Percentiles rank a stretch among this genome's conserved stretches.
phyloP scores from a whole-genome alignment of 2,888 invertebrate species.

The Aphrophora alni region DNA sequence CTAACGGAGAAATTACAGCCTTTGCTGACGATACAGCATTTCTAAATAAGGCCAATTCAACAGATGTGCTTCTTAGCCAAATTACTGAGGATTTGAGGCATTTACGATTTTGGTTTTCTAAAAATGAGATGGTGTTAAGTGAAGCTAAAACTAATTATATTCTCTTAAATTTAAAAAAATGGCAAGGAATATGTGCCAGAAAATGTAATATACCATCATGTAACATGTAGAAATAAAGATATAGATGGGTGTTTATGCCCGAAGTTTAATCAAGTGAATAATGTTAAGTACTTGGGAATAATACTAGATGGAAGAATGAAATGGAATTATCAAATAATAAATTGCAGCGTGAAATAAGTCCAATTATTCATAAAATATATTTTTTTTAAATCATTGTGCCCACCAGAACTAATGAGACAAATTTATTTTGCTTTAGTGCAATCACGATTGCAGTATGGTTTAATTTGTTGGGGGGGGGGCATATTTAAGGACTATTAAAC shows the following conservation, averaged over 20 bases:
- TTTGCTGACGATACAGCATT: slow-evolving; percentile 23
- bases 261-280: neutral
- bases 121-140: slow-evolving; percentile 20
- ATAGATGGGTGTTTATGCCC: neutral
- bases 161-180: neutral
- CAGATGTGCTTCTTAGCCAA: neutral
- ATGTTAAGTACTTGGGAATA: slow-evolving; percentile 13
- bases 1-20: neutral
- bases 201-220: neutral
- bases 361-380: too few species aligned
- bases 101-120: slow-evolving; percentile 7
- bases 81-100: slow-evolving; percentile 7
- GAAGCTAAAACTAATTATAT: slow-evolving; percentile 23
- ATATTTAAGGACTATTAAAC: too few species aligned
- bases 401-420: too few species aligned
- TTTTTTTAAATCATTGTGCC: too few species aligned
- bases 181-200: too few species aligned
- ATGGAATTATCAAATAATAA: slow-evolving; percentile 19
- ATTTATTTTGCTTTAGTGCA: too few species aligned
- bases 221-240: neutral
- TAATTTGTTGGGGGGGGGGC: too few species aligned
- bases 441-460: too few species aligned
- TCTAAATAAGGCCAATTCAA: neutral
- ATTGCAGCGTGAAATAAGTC: too few species aligned
- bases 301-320: neutral